Evolutionary conservation across 1,140 invertebrate species (phyloP), one percentile per base, ranked within the genome.

Genomic region (Nasonia vitripennis): DNA sequence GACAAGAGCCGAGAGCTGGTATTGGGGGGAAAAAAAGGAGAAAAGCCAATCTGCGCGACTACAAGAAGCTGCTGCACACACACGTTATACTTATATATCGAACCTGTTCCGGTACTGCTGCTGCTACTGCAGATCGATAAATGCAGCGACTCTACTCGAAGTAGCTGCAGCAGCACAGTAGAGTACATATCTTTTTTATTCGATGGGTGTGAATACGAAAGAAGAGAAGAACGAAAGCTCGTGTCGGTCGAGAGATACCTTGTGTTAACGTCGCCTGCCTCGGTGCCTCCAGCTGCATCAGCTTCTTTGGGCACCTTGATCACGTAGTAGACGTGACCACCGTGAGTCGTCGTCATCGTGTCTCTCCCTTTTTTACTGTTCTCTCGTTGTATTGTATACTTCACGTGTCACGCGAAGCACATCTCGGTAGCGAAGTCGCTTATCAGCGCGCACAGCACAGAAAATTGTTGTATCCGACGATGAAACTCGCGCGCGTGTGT

Each of bases 321-420:
- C 88, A 95, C 95, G 91, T 95, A 95, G 90, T 95, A 95, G 79
- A 95, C 91, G 87, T 95, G 93, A 86, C 95, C 95, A 86, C 95
- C 95, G 91, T 95, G 95, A 79, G 93, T 94, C 83, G 94, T 94
- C 83, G 94, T 93, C 94, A 94, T 95, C 7, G 75, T 68, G 41
- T 48, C 14, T 31, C 2, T 55, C 17, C 45, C 23, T 45, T 3
- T 73, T 45, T 45, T 45, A 45, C 0, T 75, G 73, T 31, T 62
- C 34, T 20, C 9, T 51, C 11, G 1, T 68, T 31, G 68, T 12
- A 45, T 45, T 45, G 9, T 45, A 45, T 45, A 62, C 20, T 62
- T 62, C 1, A 7, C 55, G 51, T 55, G 51, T 20, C 41, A 10
- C 41, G 41, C 41, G 7, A 45, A 31, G 78, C 67, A 70, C 78